Evolutionary conservation across 53 echinoderm and acorn worm genomes (phyloP).

Genomic region (Temnopleurus reevesii): DNA sequence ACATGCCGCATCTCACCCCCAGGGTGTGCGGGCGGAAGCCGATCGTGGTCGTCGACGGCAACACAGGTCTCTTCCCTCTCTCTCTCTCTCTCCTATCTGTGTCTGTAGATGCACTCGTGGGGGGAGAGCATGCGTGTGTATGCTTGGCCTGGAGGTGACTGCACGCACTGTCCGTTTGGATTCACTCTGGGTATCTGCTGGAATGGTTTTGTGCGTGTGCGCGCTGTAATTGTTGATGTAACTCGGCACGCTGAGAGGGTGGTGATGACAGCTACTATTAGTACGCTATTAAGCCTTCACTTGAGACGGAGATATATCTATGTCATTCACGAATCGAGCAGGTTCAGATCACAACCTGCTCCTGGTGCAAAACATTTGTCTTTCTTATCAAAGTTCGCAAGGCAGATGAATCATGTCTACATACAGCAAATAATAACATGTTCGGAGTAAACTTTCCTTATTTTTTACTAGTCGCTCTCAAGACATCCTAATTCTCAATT

Average conservation of each 20-base stretch:
- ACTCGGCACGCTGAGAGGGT: background rate
- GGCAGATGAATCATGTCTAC: too few species aligned
- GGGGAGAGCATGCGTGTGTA: background rate
- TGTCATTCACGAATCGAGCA: background rate
- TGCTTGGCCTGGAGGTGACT: background rate
- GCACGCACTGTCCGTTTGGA: background rate
- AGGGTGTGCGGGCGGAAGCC: background rate
- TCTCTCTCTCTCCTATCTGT: background rate
- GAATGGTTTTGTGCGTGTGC: background rate
- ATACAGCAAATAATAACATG: too few species aligned
- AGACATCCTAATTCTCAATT: too few species aligned
- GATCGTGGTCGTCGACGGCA: background rate
- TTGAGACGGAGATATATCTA: background rate
- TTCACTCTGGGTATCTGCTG: background rate
- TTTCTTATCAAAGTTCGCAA: too few species aligned
- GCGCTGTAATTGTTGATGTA: background rate
- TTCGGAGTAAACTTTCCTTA: too few species aligned
- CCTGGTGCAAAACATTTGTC: background rate
- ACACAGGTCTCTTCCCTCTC: background rate
- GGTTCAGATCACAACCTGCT: background rate
- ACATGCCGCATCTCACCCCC: constrained; percentile 4
- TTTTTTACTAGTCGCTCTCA: too few species aligned
- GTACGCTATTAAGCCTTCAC: background rate
- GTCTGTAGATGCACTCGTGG: background rate
- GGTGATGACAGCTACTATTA: constrained; percentile 1